Percentiles rank a stretch among this genome's conserved stretches.
phyloP scores from a whole-genome alignment of 2,888 invertebrate species.

The Agrochola litura region DNA sequence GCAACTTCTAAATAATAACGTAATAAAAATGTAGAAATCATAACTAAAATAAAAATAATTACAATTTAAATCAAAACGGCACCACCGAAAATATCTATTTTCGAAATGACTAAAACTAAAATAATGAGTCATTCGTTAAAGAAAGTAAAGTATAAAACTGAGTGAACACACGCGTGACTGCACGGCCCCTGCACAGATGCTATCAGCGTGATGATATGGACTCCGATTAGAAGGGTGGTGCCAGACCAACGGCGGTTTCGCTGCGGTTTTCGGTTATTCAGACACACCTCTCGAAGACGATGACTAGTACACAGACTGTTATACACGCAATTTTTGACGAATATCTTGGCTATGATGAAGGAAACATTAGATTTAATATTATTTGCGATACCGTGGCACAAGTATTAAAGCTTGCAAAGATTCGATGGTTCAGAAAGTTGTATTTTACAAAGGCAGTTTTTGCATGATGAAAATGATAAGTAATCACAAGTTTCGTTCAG shows the following conservation, averaged over 20 bases:
- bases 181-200: conserved; percentile 75
- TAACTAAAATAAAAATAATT: not conserved
- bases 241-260: conserved; percentile 49
- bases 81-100: conserved; percentile 32
- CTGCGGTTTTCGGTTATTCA: conserved; percentile 49
- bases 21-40: not conserved
- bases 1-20: not conserved
- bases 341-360: not conserved
- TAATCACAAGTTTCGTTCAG: conserved; percentile 32
- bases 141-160: conserved; percentile 73
- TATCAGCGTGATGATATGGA: conserved; percentile 71
- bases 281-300: conserved; percentile 27
- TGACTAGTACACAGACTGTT: not conserved
- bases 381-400: not conserved
- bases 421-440: conserved; percentile 11
- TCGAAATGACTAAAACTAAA: conserved; percentile 56
- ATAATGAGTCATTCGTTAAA: conserved; percentile 69
- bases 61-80: not conserved
- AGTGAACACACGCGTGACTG: conserved; percentile 77
- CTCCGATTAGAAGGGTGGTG: conserved; percentile 56
- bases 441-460: not conserved
- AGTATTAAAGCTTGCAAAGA: not conserved
- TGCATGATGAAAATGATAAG: conserved; percentile 6
- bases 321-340: not conserved
- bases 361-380: no score